Evolutionary conservation across 2,113 vertebrate species (phyloP).

Genomic region (Raja brachyura): DNA sequence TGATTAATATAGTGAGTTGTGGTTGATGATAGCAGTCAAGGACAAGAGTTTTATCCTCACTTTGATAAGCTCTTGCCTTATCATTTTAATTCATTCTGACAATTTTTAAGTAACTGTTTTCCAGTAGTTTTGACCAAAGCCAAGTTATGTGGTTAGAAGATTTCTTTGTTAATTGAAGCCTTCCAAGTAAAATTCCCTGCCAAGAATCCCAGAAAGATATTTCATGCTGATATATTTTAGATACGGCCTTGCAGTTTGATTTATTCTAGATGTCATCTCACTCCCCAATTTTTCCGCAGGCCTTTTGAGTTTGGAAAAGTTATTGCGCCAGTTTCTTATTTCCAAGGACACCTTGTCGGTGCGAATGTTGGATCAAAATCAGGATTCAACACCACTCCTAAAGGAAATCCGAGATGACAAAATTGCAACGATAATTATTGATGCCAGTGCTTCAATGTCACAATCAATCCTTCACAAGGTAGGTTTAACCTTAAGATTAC

Average conservation of each 20-base stretch:
- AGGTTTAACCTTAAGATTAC: neutral
- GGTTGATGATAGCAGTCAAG: neutral
- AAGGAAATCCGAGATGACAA: conserved; percentile 98
- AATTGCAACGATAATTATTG: conserved; percentile 91
- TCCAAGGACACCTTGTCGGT: conserved; percentile 95
- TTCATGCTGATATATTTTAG: neutral
- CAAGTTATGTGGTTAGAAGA: neutral
- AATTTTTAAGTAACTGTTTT: neutral
- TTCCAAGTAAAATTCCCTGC: neutral
- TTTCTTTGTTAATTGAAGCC: neutral
- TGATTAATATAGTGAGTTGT: neutral
- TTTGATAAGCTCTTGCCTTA: neutral
- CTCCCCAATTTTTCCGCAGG: conserved; percentile 54
- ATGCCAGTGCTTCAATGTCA: conserved; percentile 94
- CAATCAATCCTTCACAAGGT: conserved; percentile 90
- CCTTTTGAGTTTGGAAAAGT: conserved; percentile 93
- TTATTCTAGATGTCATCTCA: fast-evolving
- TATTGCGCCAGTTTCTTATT: conserved; percentile 95
- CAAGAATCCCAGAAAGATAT: neutral
- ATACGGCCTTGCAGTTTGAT: neutral
- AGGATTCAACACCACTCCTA: conserved; percentile 87
- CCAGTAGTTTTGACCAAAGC: neutral
- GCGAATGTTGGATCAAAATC: conserved; percentile 90
- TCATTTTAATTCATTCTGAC: neutral
- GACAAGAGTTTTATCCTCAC: neutral